Evolutionary conservation across 1,140 invertebrate genomes (phyloP), one percentile per base, ranked within the genome.

Genomic region (Coelopa frigida): DNA sequence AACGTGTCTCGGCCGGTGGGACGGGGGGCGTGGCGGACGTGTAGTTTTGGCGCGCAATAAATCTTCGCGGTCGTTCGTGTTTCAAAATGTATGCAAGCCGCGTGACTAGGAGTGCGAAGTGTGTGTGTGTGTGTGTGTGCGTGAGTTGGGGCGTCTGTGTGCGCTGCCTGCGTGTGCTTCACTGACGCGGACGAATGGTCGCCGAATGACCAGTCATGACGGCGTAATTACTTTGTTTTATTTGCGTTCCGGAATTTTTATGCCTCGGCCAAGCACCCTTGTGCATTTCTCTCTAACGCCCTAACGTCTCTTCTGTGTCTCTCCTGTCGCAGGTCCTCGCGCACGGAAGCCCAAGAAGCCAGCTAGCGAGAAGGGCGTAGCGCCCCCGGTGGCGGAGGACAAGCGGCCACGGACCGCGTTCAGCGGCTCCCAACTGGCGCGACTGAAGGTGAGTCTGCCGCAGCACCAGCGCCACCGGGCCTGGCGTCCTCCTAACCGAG

Each of bases 351-450:
- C 87, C 15, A 93, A 91, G 63, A 84, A 79, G 63, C 69, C 72
- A 47, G 71, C 57, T 48, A 73, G 57, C 68, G 67, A 48, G 18
- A 48, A 48, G 31, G 39, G 12, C 8, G 11, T 17, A 24, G 14
- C 22, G 15, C 12, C 21, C 32, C 26, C 42, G 26, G 42, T 31
- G 37, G 52, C 81, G 35, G 89, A 95, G 57, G 93, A 97, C 67
- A 99, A 99, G 71, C 74, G 96, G 55, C 95, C 96, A 0, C 74
- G 96, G 38, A 99, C 96, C 8, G 95, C 96, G 4, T 99, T 99
- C 75, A 96, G 92, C 51, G 85, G 86, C 11, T 90, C 96, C 31
- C 96, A 99, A 70, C 75, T 99, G 53, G 81, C 86, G 2, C 81
- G 89, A 56, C 73, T 99, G 44, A 97, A 96, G 74, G 77, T 78